A percentile compares a stretch with the other conserved stretches of the same genome.
phyloP scores from a whole-genome alignment of 2,797 vertebrate genomes.

The Strix occidentalis region DNA sequence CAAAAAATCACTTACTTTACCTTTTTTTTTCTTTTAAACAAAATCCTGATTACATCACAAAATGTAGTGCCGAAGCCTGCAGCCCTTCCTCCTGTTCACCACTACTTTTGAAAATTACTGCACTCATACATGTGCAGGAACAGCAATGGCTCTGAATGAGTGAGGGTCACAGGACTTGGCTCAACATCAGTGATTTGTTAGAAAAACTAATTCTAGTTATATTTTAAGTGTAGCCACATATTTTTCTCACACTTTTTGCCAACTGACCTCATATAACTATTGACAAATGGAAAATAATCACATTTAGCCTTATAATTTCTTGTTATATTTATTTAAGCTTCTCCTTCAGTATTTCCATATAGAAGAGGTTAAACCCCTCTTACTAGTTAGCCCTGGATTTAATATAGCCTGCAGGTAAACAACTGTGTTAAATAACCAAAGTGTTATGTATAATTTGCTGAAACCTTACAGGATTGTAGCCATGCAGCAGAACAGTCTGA shows the following conservation, averaged over 20 bases:
- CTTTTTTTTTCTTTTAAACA: slow-evolving; percentile 71
- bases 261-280: slow-evolving; percentile 54
- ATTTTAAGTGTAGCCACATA: slow-evolving; percentile 46
- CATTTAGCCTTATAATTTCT: slow-evolving; percentile 45
- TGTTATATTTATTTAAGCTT: slow-evolving; percentile 55
- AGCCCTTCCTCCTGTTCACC: slow-evolving; percentile 2
- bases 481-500: neutral
- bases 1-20: slow-evolving; percentile 86
- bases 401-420: slow-evolving; percentile 41
- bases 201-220: slow-evolving; percentile 34
- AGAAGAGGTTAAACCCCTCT: slow-evolving; percentile 49
- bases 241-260: slow-evolving; percentile 53
- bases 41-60: slow-evolving; percentile 32
- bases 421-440: slow-evolving; percentile 37
- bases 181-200: slow-evolving; percentile 37
- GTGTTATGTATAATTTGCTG: slow-evolving; percentile 25
- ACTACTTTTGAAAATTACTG: neutral
- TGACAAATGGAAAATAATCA: slow-evolving; percentile 63
- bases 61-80: slow-evolving; percentile 1
- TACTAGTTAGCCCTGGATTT: slow-evolving; percentile 52
- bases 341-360: neutral
- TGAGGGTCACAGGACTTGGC: neutral
- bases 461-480: neutral
- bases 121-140: neutral
- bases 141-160: neutral